phyloP scores from a whole-genome alignment of 2,113 vertebrate genomes.

The Apaloderma vittatum region DNA sequence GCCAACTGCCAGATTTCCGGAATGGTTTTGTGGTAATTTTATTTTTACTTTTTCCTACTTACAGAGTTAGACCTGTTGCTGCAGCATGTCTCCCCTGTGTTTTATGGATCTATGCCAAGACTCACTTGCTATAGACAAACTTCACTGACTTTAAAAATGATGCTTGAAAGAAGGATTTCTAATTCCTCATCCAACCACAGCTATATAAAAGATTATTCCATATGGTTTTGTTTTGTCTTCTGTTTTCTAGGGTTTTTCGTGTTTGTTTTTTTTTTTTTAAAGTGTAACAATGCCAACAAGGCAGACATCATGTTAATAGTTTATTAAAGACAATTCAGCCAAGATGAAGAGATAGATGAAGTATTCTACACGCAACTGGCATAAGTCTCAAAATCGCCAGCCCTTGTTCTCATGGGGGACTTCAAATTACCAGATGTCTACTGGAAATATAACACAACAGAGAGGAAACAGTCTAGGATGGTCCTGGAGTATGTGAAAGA shows the following conservation, averaged over 20 bases:
- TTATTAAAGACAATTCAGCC: too few species aligned
- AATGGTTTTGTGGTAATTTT: background rate
- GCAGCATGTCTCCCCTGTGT: background rate
- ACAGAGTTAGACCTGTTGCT: background rate
- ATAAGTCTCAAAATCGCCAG: too few species aligned
- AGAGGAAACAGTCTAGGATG: too few species aligned
- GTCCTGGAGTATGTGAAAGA: too few species aligned
- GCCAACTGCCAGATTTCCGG: accelerated
- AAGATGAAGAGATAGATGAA: too few species aligned
- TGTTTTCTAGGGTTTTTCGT: too few species aligned
- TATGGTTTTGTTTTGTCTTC: too few species aligned
- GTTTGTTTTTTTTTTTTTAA: background rate
- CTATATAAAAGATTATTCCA: background rate
- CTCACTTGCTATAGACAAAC: background rate
- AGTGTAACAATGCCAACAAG: background rate
- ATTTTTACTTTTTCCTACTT: background rate
- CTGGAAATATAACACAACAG: too few species aligned
- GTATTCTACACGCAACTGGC: too few species aligned
- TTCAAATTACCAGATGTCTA: too few species aligned
- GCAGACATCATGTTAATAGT: too few species aligned
- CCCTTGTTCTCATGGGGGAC: too few species aligned
- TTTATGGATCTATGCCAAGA: background rate
- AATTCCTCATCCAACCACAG: background rate
- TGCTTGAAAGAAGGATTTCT: background rate
- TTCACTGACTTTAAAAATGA: background rate